A percentile compares a stretch with the other conserved stretches of the same genome.
These are phyloP conservation scores for Clamator glandarius DNA, from an alignment of 2,797 vertebrate genomes.

Conservation along the genomic window DNA sequence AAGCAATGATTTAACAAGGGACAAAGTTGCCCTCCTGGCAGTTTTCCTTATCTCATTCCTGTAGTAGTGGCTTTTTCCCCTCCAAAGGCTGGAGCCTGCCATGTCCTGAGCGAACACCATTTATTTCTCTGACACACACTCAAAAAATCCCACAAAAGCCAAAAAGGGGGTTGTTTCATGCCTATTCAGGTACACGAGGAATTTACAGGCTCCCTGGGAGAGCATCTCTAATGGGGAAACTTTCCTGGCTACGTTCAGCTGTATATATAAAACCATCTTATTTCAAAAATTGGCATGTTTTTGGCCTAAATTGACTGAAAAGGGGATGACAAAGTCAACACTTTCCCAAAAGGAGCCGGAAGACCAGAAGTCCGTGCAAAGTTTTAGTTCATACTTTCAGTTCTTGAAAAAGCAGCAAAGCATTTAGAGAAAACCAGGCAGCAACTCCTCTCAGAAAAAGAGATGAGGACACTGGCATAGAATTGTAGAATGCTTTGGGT, in stretches of 20 bases:
- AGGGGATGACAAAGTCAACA: background rate
- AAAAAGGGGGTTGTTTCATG: background rate
- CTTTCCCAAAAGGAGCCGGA: background rate
- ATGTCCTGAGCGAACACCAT: background rate
- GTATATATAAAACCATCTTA: background rate
- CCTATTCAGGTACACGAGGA: background rate
- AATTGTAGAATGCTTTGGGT: no score
- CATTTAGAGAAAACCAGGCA: background rate
- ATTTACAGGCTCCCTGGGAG: background rate
- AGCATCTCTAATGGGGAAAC: fast-evolving
- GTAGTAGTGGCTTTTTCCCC: background rate
- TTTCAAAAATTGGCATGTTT: background rate
- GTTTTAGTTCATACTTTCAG: background rate
- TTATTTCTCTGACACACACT: background rate
- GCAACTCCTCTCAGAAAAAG: background rate
- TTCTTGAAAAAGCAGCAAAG: background rate
- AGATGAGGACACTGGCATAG: fast-evolving
- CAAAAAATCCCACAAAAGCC: background rate
- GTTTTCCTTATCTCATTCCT: background rate
- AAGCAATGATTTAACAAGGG: background rate
- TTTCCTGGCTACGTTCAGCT: background rate
- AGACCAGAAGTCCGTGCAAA: fast-evolving
- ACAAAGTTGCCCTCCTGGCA: background rate
- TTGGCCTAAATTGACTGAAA: background rate
- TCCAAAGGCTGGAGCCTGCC: background rate